These are phyloP conservation scores for Cheilosia impressa DNA, from an alignment of 2,888 invertebrate genomes.

Conservation along the genomic window DNA sequence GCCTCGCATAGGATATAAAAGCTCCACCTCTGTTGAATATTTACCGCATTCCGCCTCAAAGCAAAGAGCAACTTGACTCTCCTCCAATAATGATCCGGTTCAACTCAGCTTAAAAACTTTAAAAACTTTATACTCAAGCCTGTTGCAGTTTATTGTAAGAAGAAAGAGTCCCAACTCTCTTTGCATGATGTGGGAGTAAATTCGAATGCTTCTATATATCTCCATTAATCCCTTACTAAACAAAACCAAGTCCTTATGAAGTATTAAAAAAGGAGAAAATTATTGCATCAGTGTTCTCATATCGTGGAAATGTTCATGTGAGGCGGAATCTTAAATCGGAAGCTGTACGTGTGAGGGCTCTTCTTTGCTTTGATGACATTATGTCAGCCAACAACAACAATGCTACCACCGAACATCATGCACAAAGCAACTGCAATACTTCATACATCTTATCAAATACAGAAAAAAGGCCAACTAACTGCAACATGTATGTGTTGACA, in stretches of 20 bases:
- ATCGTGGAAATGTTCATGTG: too few relatives aligned
- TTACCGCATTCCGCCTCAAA: neutral
- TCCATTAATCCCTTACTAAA: too few relatives aligned
- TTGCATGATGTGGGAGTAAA: neutral
- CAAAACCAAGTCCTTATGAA: too few relatives aligned
- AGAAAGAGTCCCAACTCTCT: neutral
- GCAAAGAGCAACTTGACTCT: neutral
- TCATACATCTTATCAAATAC: neutral
- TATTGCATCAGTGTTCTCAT: too few relatives aligned
- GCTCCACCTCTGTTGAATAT: neutral
- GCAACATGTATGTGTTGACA: neutral
- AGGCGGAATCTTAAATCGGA: too few relatives aligned
- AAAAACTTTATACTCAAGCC: slow-evolving; percentile 1
- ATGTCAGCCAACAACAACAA: neutral
- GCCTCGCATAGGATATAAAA: neutral
- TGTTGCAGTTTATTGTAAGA: neutral
- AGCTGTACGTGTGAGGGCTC: neutral
- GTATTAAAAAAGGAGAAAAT: neutral
- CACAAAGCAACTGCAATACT: neutral
- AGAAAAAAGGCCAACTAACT: neutral
- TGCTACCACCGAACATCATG: neutral
- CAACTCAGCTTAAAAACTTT: neutral
- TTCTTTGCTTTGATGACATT: neutral
- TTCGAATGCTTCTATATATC: neutral
- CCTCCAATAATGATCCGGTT: neutral